Conservation (phyloP, 2,888 invertebrate genomes). For the Autographa gamma region DNA sequence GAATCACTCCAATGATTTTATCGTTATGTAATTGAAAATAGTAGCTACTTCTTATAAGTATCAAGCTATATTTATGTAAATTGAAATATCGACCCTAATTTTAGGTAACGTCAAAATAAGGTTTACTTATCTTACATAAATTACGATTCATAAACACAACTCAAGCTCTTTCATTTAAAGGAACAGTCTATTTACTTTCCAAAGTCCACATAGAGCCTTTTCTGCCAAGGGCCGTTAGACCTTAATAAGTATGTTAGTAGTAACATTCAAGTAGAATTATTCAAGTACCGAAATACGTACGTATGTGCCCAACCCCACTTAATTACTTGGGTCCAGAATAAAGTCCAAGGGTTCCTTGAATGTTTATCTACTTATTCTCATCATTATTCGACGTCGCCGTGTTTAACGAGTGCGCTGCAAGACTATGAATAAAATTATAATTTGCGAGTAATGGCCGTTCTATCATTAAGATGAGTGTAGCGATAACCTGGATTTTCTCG, state of each 20-base stretch:
- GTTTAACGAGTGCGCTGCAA: slow-evolving; percentile 47
- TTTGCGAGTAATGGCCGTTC: slow-evolving; percentile 47
- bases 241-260: slow-evolving; percentile 25
- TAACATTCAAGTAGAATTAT: slow-evolving; percentile 34
- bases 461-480: slow-evolving; percentile 47
- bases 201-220: slow-evolving; percentile 19
- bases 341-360: slow-evolving; percentile 6
- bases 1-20: neutral
- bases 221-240: slow-evolving; percentile 10
- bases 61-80: no score
- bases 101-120: no score
- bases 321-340: slow-evolving; percentile 23
- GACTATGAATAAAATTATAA: slow-evolving; percentile 61
- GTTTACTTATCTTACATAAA: no score
- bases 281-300: slow-evolving; percentile 20
- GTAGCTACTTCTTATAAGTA: no score
- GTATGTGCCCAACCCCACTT: slow-evolving; percentile 12
- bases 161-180: neutral
- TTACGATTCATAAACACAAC: neutral
- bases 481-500: slow-evolving; percentile 49
- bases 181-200: slow-evolving; percentile 11
- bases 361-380: slow-evolving; percentile 35
- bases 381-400: slow-evolving; percentile 43
- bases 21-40: no score
- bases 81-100: no score